phyloP scores from a whole-genome alignment of 2,888 invertebrate species.

The Sphinx pinastri region DNA sequence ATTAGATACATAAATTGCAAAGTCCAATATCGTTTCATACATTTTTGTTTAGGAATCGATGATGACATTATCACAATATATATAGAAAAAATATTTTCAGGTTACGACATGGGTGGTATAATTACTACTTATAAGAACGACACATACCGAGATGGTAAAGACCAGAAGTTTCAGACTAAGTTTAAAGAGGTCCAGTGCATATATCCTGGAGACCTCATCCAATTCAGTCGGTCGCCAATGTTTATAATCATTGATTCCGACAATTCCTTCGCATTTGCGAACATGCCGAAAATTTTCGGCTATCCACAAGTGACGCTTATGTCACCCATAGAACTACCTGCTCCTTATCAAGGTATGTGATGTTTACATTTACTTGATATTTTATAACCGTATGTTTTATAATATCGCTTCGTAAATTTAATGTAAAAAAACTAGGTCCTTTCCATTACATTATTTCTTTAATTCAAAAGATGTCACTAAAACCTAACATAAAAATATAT shows the following conservation, averaged over 20 bases:
- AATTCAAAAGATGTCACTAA: no score
- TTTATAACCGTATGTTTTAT: no score
- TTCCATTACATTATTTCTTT: no score
- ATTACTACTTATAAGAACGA: conserved; percentile 94
- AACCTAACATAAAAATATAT: no score
- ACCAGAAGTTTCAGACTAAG: conserved; percentile 47
- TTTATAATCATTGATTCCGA: conserved; percentile 98
- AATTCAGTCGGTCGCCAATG: conserved; percentile 95
- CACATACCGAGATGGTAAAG: conserved; percentile 75
- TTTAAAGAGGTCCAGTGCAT: conserved; percentile 90
- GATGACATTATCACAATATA: no score
- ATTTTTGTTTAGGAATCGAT: no score
- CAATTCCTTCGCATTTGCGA: conserved; percentile 96
- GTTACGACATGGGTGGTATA: conserved; percentile 96
- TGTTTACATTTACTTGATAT: not conserved
- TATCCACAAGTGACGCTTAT: conserved; percentile 96
- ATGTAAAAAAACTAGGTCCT: no score
- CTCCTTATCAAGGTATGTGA: conserved; percentile 89
- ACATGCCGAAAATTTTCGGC: conserved; percentile 95
- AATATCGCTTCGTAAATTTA: no score
- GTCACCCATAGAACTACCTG: conserved; percentile 96
- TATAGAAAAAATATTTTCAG: conserved; percentile 79
- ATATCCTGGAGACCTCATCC: conserved; percentile 96
- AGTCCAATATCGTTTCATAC: no score
- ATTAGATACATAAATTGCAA: no score